phyloP scores from a whole-genome alignment of 1,140 invertebrate species.

The Wiebesia pumilae region DNA sequence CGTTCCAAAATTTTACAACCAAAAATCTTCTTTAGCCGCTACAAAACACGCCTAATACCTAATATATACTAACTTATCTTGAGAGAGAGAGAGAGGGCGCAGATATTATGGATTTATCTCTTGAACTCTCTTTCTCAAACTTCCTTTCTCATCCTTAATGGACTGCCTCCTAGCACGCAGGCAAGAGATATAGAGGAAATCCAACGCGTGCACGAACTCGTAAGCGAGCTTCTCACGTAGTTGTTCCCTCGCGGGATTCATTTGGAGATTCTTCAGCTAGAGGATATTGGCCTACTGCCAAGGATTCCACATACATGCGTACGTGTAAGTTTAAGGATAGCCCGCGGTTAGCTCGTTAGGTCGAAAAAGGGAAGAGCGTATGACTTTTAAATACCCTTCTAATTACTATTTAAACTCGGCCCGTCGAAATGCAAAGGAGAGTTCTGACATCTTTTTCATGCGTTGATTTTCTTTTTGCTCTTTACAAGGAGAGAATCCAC shows the following conservation, averaged over 20 bases:
- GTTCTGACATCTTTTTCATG: background rate
- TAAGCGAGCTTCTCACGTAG: background rate
- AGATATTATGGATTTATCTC: background rate
- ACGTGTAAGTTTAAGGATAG: slow-evolving; percentile 28
- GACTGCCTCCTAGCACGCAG: background rate
- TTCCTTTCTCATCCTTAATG: background rate
- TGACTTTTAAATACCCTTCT: slow-evolving; percentile 42
- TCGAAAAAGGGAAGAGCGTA: background rate
- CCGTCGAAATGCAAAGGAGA: background rate
- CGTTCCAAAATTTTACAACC: too few relatives aligned
- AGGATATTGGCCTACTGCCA: slow-evolving; percentile 8
- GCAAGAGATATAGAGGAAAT: background rate
- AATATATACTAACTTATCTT: background rate
- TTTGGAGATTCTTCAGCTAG: background rate
- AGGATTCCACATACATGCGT: background rate
- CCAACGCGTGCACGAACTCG: background rate
- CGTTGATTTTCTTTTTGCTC: background rate
- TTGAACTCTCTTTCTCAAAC: too few relatives aligned
- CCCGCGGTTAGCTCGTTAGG: slow-evolving; percentile 37
- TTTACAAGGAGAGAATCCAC: background rate
- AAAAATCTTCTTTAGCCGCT: too few relatives aligned
- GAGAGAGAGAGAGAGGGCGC: too few relatives aligned
- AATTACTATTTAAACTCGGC: slow-evolving; percentile 21
- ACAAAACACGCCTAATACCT: too few relatives aligned
- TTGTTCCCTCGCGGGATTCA: background rate